Conservation (phyloP, 2,113 vertebrate genomes). For the Hystrix cristata region DNA sequence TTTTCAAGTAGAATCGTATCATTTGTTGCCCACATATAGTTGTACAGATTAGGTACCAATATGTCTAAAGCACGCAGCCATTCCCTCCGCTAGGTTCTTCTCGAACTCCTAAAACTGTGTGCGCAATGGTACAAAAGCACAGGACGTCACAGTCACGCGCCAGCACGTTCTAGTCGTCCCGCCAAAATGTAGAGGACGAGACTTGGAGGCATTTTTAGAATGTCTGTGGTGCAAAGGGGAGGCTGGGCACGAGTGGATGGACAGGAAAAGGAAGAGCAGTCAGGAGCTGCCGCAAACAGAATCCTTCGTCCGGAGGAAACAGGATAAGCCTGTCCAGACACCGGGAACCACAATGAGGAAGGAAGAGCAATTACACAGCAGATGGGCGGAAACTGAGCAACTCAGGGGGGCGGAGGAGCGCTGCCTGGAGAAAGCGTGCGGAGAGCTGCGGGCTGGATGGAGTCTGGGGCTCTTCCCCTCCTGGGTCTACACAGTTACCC, state of each 20-base stretch:
- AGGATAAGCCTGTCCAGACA: constrained; percentile 75
- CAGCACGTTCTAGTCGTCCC: neutral
- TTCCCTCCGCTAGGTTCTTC: neutral
- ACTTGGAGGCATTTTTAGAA: neutral
- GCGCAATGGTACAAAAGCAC: neutral
- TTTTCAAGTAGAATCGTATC: constrained; percentile 21
- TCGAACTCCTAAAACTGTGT: neutral
- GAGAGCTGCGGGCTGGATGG: neutral
- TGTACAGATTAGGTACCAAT: neutral
- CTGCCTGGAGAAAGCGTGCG: constrained; percentile 22
- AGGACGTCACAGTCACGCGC: neutral
- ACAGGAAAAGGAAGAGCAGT: constrained; percentile 71
- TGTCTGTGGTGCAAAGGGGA: neutral
- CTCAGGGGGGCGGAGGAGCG: neutral
- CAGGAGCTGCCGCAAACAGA: constrained; percentile 73
- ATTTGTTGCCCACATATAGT: neutral
- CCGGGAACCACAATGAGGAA: constrained; percentile 66
- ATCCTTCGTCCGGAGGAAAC: constrained; percentile 71
- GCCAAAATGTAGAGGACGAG: neutral
- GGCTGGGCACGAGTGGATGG: neutral
- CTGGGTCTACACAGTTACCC: neutral
- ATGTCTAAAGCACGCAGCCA: neutral
- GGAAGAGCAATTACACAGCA: constrained; percentile 77
- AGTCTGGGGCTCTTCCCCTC: neutral
- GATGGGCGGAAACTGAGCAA: constrained; percentile 71